Percentiles rank a stretch among this genome's conserved stretches.
Evolutionary conservation across 2,797 vertebrate genomes (phyloP).

Genomic region (Anguilla anguilla): DNA sequence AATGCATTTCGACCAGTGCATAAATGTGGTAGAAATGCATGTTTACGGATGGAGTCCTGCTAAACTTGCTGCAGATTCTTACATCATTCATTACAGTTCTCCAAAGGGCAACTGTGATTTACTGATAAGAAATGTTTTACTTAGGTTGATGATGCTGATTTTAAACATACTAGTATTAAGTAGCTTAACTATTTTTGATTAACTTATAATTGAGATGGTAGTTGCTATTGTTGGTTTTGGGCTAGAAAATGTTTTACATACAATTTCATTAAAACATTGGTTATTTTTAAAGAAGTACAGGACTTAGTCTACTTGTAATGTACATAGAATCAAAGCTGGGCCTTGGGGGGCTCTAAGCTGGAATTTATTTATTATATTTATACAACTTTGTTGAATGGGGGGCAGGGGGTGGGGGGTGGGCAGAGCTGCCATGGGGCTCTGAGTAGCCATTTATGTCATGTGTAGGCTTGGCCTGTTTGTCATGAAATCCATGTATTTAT

Average conservation of each 20-base stretch:
- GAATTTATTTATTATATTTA: too few relatives aligned
- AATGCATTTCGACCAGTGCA: conserved; percentile 16
- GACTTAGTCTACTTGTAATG: too few relatives aligned
- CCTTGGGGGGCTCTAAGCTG: too few relatives aligned
- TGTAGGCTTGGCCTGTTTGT: background rate
- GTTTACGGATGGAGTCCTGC: background rate
- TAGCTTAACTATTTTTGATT: background rate
- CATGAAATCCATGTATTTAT: background rate
- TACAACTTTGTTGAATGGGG: too few relatives aligned
- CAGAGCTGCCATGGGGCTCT: too few relatives aligned
- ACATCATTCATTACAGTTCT: conserved; percentile 24
- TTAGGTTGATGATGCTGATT: background rate
- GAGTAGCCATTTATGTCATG: too few relatives aligned
- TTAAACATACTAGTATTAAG: background rate
- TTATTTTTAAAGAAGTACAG: too few relatives aligned
- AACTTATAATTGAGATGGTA: background rate
- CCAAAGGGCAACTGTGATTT: conserved; percentile 15
- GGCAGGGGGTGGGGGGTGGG: too few relatives aligned
- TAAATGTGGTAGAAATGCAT: conserved; percentile 17
- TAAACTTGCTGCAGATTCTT: background rate
- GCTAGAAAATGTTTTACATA: too few relatives aligned
- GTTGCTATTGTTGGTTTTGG: background rate
- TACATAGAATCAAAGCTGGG: too few relatives aligned
- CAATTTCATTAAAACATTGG: too few relatives aligned
- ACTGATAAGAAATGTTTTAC: background rate